Base-by-base conservation (phyloP, 2,113 vertebrate genomes). In the Larimichthys polyactis region DNA sequence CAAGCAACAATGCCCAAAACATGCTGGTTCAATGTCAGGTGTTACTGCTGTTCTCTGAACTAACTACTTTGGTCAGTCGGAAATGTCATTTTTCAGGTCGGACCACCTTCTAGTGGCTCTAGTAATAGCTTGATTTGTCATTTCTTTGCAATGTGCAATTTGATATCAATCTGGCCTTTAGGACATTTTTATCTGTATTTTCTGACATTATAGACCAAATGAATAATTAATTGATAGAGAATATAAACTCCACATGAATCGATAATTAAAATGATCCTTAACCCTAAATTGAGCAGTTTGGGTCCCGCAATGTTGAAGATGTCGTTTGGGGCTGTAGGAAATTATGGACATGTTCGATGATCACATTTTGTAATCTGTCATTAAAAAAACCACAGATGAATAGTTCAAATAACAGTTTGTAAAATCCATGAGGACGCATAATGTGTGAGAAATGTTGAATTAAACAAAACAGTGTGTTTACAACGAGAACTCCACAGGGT, bases 401-500 rank as follows among this genome's bases (percentile, higher is more conserved):
- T 19, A 24, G 22, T 66, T 11, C 11, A 66, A 68, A 68, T 9
- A 24, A 49, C 10, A 3, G 12, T 12, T 51, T 64, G 48, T 65
- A 27, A 55, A 32, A n/a, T 40, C 32, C 32, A 8, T 11, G 6
- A 60, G 11, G 11, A 62, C 0, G 16, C 29, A 75, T 22, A 57
- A 15, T 55, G 49, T 43, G 59, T 19, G n/a, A 17, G 46, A 62
- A 24, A 64, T 36, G 19, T 55, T 48, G 7, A 57, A 46, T 43
- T 20, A 55, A 75, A 36, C 16, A 17, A 62, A 36, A 58, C 17
- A 16, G 43, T 58, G 49, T 60, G 75, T 79, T 52, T 27, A 44
- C 32, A 32, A 16, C 46, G 7, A 64, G 27, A 27, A 16, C 46
- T 70, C 66, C 29, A 55, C 58, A 71, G 48, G 59, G 52, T 22